phyloP scores from a whole-genome alignment of 2,113 vertebrate species.

The Psammodynastes pulverulentus region DNA sequence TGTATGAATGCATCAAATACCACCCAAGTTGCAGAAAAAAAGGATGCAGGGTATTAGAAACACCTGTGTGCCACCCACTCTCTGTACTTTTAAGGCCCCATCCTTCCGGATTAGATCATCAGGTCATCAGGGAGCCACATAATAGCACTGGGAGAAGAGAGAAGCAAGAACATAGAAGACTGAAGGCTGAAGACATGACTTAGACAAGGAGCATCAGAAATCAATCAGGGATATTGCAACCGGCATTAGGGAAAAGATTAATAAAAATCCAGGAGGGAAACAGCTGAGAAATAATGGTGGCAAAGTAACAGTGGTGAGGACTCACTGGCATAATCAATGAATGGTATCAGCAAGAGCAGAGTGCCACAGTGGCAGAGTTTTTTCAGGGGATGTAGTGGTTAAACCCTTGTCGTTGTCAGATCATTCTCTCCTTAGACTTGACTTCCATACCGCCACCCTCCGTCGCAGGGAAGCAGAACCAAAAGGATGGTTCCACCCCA shows the following conservation, averaged over 20 bases:
- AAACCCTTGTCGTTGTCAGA: too few relatives aligned
- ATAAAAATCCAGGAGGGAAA: background rate
- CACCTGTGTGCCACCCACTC: background rate
- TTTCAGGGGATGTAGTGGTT: too few relatives aligned
- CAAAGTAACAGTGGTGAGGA: background rate
- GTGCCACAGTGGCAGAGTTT: background rate
- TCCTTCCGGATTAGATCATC: background rate
- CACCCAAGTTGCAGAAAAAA: background rate
- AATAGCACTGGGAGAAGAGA: background rate
- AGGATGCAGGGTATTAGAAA: background rate
- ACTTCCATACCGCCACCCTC: too few relatives aligned
- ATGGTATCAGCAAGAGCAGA: background rate
- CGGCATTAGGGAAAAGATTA: background rate
- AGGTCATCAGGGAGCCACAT: background rate
- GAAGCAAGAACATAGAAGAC: background rate
- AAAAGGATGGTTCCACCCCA: too few relatives aligned
- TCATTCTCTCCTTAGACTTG: too few relatives aligned
- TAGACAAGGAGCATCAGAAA: background rate
- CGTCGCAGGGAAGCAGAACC: too few relatives aligned
- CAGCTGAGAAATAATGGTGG: background rate
- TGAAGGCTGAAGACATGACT: background rate
- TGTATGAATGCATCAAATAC: background rate
- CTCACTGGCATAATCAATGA: background rate
- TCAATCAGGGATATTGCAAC: background rate
- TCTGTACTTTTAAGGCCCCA: background rate